Evolutionary conservation across 2,888 invertebrate genomes (phyloP).

Genomic region (Lepidonotus clava): DNA sequence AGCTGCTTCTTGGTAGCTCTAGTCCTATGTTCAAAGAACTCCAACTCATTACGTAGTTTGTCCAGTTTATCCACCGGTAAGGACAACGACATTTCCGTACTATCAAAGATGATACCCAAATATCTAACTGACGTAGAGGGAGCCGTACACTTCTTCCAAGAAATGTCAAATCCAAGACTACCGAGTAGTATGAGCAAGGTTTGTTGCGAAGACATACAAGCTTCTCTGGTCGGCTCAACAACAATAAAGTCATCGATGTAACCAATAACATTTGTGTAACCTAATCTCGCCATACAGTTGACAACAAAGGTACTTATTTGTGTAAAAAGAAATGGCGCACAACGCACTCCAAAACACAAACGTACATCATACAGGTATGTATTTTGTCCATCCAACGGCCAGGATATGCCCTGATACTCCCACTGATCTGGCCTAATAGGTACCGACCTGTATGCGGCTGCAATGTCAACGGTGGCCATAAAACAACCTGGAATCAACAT

Average conservation of each 20-base stretch:
- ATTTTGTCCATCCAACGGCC: neutral
- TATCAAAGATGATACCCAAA: neutral
- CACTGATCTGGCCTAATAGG: neutral
- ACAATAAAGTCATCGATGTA: neutral
- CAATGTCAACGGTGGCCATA: neutral
- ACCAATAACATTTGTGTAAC: neutral
- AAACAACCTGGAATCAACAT: no score
- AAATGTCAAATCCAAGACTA: neutral
- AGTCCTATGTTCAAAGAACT: neutral
- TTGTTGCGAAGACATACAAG: neutral
- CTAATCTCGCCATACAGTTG: no score
- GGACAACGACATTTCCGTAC: neutral
- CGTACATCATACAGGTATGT: neutral
- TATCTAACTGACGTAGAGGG: neutral
- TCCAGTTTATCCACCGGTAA: neutral
- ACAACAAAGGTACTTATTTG: no score
- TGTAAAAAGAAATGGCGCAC: neutral
- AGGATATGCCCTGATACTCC: neutral
- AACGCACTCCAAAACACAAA: neutral
- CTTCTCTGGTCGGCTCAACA: neutral
- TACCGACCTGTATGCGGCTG: neutral
- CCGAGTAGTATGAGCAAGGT: neutral
- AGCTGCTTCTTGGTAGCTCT: neutral
- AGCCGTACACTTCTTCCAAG: neutral
- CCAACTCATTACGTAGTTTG: neutral